These are phyloP conservation scores for Andrena trimmerana DNA, from an alignment of 2,888 invertebrate genomes.

Conservation along the genomic window DNA sequence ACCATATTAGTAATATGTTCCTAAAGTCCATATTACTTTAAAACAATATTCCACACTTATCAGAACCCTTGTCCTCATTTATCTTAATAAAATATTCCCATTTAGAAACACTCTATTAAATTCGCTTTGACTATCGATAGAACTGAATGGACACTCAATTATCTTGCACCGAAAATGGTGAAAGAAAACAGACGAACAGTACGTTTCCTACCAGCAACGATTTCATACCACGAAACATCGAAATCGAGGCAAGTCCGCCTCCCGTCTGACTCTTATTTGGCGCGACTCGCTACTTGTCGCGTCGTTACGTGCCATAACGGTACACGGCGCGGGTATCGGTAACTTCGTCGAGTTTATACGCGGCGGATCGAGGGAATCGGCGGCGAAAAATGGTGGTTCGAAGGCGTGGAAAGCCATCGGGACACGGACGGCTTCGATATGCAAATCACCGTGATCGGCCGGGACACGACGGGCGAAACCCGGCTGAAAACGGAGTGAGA, in stretches of 20 bases:
- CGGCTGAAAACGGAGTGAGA: constrained; percentile 62
- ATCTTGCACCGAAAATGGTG: too few species aligned
- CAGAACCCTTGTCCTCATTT: too few species aligned
- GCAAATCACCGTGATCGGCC: constrained; percentile 56
- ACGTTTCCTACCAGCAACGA: not conserved
- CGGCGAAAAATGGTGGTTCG: constrained; percentile 11
- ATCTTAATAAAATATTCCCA: too few species aligned
- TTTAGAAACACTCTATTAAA: too few species aligned
- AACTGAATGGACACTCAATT: too few species aligned
- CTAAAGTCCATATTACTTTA: too few species aligned
- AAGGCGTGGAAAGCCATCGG: constrained; percentile 60
- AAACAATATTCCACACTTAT: too few species aligned
- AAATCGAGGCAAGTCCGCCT: constrained; percentile 2
- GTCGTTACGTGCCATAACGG: constrained; percentile 48
- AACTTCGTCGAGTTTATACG: constrained; percentile 37
- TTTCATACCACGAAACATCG: not conserved
- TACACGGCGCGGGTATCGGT: constrained; percentile 44
- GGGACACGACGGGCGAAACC: constrained; percentile 35
- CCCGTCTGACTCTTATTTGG: constrained; percentile 36
- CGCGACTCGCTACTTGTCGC: constrained; percentile 31
- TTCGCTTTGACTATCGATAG: too few species aligned
- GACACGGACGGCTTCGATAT: constrained; percentile 51
- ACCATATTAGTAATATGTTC: too few species aligned
- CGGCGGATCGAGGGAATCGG: constrained; percentile 7
- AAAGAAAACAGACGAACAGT: too few species aligned